Conservation (phyloP, 2,113 vertebrate genomes). For the Oreochromis niloticus region DNA sequence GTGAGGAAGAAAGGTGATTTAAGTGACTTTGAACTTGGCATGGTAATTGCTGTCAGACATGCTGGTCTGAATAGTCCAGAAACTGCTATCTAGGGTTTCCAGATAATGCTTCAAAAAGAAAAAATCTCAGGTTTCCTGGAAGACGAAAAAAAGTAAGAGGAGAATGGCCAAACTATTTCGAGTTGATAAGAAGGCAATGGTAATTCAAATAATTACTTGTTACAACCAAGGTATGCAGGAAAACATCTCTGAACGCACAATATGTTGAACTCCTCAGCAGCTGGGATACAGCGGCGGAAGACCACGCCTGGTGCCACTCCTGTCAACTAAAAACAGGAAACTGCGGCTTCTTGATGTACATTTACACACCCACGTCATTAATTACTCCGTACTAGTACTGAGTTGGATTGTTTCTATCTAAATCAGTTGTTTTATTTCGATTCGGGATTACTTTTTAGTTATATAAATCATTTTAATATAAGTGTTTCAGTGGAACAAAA, state of each 20-base stretch:
- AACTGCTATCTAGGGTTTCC: neutral
- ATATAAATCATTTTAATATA: neutral
- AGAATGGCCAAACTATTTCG: neutral
- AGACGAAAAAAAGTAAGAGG: too few relatives aligned
- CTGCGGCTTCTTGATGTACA: neutral
- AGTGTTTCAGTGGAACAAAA: neutral
- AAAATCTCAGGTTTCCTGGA: neutral
- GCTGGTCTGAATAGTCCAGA: neutral
- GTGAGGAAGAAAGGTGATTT: neutral
- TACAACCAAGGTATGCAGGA: neutral
- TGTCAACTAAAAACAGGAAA: neutral
- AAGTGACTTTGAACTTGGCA: neutral
- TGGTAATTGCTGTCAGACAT: neutral
- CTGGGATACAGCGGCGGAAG: neutral
- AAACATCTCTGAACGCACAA: neutral
- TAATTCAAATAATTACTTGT: neutral
- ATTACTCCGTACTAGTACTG: neutral
- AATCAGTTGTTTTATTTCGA: neutral
- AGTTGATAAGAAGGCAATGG: neutral
- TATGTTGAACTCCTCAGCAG: neutral
- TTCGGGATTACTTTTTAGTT: neutral
- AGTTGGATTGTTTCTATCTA: neutral
- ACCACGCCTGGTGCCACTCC: neutral
- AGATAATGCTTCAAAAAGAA: neutral
- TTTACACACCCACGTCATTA: neutral